Base-by-base conservation (phyloP, 2,888 invertebrate species). In the Phyllotreta striolata region DNA sequence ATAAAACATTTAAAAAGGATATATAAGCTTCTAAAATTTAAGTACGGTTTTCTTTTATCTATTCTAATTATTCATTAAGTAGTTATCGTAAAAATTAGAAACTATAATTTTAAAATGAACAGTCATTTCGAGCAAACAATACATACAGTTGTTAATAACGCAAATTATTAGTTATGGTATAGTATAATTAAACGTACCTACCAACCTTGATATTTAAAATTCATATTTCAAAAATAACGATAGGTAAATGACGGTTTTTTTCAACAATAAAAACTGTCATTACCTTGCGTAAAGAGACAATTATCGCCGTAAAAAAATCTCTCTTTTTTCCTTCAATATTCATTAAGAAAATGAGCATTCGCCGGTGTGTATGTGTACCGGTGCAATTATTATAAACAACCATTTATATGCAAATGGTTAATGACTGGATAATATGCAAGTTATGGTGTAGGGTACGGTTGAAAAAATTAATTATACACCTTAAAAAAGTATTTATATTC, bases 341-440 rank as follows among this genome's bases (percentile, higher is more conserved):
- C 49, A 49, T 49, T 49, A 49, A 49, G 49, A 49, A 49, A 49
- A 49, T 49, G 37, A 49, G 49, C 14, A 47, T 24, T 47, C n/a
- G 47, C 47, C 47, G 24, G 9, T 38, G 34, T 51, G 49, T 39
- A 44, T 39, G 44, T 24, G 51, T 24, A 24, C 24, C 24, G 7
- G 41, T 46, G 41, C 40, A 56, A 43, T 57, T 38, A 44, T 34
- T 39, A 55, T 56, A 63, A 63, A 58, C 54, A 54, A 54, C 46
- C 13, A 52, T 63, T 57, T 63, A 62, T 62, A 63, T 58, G 57
- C 52, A 46, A 63, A 63, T 58, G 49, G 56, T 10, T 58, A 51
- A 63, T 38, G 58, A 44, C 40, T 49, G 38, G 49, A 49, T 49
- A 63, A 46, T 63, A 54, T 58, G 24, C 24, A 63, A 63, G 40